phyloP scores from a whole-genome alignment of 2,797 vertebrate species.

The Lepilemur ruficaudatus region DNA sequence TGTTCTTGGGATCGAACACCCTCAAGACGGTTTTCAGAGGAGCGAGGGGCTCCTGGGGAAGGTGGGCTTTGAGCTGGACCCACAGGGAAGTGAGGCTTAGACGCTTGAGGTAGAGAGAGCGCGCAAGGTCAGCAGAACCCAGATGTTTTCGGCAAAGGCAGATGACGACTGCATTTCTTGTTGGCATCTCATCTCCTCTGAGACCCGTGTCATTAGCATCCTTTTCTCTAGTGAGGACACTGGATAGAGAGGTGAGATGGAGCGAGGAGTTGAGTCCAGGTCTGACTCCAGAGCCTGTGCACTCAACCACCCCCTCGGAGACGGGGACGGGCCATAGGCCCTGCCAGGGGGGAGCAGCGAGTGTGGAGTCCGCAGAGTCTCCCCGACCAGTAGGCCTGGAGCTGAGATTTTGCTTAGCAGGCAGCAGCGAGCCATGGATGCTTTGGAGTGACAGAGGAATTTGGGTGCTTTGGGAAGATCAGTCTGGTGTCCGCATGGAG shows the following conservation, averaged over 20 bases:
- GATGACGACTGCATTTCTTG: background rate
- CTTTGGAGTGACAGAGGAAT: background rate
- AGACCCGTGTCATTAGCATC: background rate
- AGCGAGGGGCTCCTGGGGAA: background rate
- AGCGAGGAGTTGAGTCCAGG: too few relatives aligned
- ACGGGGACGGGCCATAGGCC: background rate
- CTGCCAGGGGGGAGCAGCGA: background rate
- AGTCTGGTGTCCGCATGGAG: background rate
- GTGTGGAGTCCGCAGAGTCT: background rate
- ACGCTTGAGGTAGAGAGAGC: rapidly evolving
- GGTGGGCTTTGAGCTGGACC: background rate
- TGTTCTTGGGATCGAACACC: background rate
- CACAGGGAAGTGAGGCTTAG: too few relatives aligned
- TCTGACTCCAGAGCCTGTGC: background rate
- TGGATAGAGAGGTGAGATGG: background rate
- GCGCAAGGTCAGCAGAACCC: rapidly evolving
- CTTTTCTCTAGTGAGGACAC: background rate
- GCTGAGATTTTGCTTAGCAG: background rate
- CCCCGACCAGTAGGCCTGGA: background rate
- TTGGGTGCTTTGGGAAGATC: background rate
- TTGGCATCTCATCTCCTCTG: background rate
- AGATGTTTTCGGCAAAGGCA: rapidly evolving
- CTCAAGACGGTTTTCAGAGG: background rate
- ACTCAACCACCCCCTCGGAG: background rate
- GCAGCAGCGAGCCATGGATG: background rate